Base-by-base conservation (phyloP, 2,797 vertebrate genomes). In the Lepus townsendii region DNA sequence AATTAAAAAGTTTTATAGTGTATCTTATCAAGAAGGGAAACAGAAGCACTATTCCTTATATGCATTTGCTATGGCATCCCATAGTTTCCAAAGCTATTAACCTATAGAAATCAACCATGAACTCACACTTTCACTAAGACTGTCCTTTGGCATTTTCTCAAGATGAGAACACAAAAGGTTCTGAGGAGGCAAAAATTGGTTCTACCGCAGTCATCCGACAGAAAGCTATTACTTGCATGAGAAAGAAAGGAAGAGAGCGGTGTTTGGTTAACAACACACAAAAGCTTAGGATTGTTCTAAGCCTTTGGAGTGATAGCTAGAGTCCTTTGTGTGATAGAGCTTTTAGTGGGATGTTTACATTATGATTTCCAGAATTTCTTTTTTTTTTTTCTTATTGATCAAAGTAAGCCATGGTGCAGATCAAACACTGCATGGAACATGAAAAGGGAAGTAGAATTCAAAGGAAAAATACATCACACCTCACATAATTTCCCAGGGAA, bases 401-500 rank as follows among this genome's bases (percentile, higher is more conserved):
- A 66, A n/a, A 84, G 32, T 60, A 65, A 95, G 32, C 30, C 27
- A 76, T 62, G 50, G 30, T 84, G 60, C 30, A 78, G 72, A 69
- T 63, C 83, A 91, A 92, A 66, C 63, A 77, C 22, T 83, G 10
- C 38, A 42, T 50, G 73, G 57, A 84, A 78, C 4, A 30, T 66
- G 50, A 73, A 71, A 84, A 92, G 80, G 26, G 20, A 90, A 90
- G 54, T 54, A 83, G 8, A 38, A 17, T 75, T 71, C 26, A 94
- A 85, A 20, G 50, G 17, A 52, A 76, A 95, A 91, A 52, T 66
- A 78, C 16, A 47, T 83, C 54, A 32, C 47, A 69, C 82, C 27
- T 90, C 71, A 77, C 10, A 12, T 80, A 92, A 84, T 93, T 91
- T 91, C 69, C 22, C 57, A 71, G 22, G 3, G 6, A 54, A 94